Evolutionary conservation across 2,113 vertebrate genomes (phyloP).

Genomic region (Eidolon helvum): DNA sequence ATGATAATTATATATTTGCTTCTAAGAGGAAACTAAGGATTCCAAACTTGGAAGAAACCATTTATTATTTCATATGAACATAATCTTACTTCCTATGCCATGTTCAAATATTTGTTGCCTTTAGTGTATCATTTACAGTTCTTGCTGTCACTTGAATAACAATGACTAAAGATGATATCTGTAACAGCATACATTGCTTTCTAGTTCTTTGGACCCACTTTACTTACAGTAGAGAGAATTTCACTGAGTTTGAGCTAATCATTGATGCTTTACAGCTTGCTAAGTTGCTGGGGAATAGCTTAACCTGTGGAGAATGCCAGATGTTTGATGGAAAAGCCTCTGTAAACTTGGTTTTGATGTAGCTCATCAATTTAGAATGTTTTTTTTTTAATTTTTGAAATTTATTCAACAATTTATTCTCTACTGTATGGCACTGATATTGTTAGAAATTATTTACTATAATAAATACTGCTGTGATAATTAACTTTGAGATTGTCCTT

Average conservation of each 20-base stretch:
- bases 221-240: neutral
- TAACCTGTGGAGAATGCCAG: constrained; percentile 9
- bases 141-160: constrained; percentile 27
- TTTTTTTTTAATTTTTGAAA: neutral
- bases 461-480: neutral
- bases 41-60: neutral
- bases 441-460: neutral
- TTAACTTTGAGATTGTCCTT: neutral
- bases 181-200: neutral
- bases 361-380: neutral
- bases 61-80: neutral
- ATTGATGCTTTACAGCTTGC: neutral
- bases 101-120: neutral
- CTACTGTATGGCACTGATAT: neutral
- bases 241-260: neutral
- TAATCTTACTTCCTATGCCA: neutral
- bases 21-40: neutral
- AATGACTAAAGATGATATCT: neutral
- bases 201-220: neutral
- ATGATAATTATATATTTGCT: neutral
- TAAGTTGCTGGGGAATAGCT: neutral
- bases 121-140: neutral
- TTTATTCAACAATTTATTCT: neutral
- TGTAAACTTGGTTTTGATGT: neutral
- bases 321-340: neutral